phyloP scores from a whole-genome alignment of 2,797 vertebrate species.

The Loris lydekkerianus region DNA sequence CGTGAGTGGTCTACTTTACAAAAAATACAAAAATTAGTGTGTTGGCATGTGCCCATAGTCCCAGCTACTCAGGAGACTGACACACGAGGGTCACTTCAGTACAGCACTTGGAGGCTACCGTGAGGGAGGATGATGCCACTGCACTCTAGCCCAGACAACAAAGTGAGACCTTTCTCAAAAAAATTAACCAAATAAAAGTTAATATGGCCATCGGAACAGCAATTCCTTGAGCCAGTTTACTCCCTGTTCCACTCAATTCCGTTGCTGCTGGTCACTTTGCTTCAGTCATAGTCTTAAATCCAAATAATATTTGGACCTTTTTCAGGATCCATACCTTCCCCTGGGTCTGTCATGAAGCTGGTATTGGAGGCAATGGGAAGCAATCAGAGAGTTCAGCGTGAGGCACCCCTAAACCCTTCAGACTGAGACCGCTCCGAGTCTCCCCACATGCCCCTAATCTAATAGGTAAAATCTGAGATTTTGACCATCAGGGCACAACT shows the following conservation, averaged over 20 bases:
- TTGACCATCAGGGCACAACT: slow-evolving; percentile 17
- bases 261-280: background rate
- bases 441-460: background rate
- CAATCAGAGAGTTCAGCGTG: background rate
- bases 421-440: background rate
- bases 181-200: background rate
- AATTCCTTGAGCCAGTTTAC: background rate
- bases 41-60: background rate
- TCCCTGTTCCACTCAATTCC: background rate
- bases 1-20: background rate
- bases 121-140: background rate
- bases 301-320: background rate
- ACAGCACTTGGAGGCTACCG: background rate
- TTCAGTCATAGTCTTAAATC: background rate
- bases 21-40: background rate
- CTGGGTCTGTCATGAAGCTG: background rate
- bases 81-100: background rate
- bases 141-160: background rate
- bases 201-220: background rate
- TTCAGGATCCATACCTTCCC: background rate
- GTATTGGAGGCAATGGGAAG: background rate
- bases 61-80: background rate
- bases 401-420: background rate
- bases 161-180: background rate
- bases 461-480: background rate